Base-by-base conservation (phyloP, 2,888 invertebrate genomes). In the Nymphalis polychloros region DNA sequence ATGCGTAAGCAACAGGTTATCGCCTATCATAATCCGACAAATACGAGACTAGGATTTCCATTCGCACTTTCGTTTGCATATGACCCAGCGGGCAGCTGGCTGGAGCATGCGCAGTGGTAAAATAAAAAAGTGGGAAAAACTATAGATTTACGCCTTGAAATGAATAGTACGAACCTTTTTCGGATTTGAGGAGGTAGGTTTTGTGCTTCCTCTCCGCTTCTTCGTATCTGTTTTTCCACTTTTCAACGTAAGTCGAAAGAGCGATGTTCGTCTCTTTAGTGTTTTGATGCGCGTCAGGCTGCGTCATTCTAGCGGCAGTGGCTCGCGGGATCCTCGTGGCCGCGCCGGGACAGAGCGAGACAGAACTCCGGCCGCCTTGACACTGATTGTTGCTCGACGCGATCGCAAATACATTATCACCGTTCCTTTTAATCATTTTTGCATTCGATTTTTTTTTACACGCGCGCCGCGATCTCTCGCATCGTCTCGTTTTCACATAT, bases 151-250 rank as follows among this genome's bases (percentile, higher is more conserved):
- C 73, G 68, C 64, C 67, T 64, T 68, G 73, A 75, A 69, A 71
- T 75, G 76, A 78, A 76, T 77, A 77, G 77, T 74, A 89, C 93
- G 93, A 84, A 96, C 96, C 94, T 93, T 95, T 94, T 91, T 96
- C 96, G 71, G 94, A 94, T 85, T 95, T 94, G 73, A 94, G 93
- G 63, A 96, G 92, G 76, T 95, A 86, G 60, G 93, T 84, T 85
- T 95, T 96, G 84, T 95, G 93, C 83, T 94, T 94, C 78, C 94
- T 93, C 83, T 96, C 96, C 8, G 94, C 93, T 57, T 96, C 96
- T 78, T 96, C 96, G 83, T 93, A 96, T 88, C 94, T 95, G 73
- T 86, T 90, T 88, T 94, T 95, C 96, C 95, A 96, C 81, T 93
- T 93, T 81, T 93, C 93, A 63, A 92, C 92, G 82, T 91, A 92